A percentile compares a stretch with the other conserved stretches of the same genome.
These are phyloP conservation scores for Pogonus chalceus DNA, from an alignment of 1,140 invertebrate genomes.

Conservation along the genomic window DNA sequence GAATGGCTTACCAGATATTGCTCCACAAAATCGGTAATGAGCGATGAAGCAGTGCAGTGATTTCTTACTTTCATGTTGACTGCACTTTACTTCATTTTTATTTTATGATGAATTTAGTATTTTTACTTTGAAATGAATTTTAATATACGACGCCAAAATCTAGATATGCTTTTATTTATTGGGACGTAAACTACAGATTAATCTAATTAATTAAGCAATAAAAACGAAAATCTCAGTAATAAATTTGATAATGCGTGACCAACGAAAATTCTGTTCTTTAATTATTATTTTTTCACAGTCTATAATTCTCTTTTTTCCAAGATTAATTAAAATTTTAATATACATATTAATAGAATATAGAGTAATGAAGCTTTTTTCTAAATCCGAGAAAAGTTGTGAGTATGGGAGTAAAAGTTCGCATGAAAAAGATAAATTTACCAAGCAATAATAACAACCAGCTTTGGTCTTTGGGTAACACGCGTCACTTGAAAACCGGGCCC, in stretches of 20 bases:
- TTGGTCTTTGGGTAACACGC: background rate
- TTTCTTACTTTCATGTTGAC: background rate
- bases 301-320: background rate
- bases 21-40: no score
- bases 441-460: background rate
- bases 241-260: background rate
- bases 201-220: no score
- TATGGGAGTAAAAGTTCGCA: background rate
- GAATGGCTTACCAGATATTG: no score
- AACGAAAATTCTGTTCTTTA: background rate
- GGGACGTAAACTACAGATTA: no score
- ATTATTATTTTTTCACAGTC: background rate
- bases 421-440: slow-evolving; percentile 1
- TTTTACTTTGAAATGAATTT: no score
- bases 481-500: background rate
- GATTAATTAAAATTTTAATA: background rate
- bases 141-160: no score
- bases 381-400: background rate
- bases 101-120: no score
- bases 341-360: background rate
- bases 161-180: no score
- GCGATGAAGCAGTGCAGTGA: no score
- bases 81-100: background rate
- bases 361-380: background rate
- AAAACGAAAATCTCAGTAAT: no score